Conservation (phyloP, 2,113 vertebrate species). For the Chitala chitala region DNA sequence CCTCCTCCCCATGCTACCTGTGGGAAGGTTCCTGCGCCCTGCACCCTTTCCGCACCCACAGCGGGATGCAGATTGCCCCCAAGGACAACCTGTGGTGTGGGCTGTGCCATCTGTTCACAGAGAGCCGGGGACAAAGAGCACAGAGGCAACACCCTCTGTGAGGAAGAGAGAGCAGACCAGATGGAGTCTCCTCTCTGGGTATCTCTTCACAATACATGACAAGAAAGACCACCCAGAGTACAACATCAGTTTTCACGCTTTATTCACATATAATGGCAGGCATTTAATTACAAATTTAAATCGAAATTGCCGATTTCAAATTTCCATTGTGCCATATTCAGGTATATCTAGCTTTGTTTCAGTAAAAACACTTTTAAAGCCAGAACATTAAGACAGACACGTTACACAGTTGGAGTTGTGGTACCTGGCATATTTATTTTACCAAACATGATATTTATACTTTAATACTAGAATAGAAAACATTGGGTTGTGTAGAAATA, state of each 20-base stretch:
- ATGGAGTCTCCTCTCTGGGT: too few relatives aligned
- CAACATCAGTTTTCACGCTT: too few relatives aligned
- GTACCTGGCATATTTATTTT: constrained; percentile 45
- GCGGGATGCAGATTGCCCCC: constrained; percentile 57
- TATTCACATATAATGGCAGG: too few relatives aligned
- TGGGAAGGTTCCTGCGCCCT: constrained; percentile 58
- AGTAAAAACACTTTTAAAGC: neutral
- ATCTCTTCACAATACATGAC: too few relatives aligned
- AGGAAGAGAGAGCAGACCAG: neutral
- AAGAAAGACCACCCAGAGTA: too few relatives aligned
- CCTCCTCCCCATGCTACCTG: neutral
- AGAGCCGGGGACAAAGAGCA: constrained; percentile 29
- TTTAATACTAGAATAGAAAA: constrained; percentile 42
- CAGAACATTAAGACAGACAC: neutral
- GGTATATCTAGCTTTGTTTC: neutral
- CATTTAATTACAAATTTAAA: too few relatives aligned
- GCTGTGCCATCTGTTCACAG: constrained; percentile 52
- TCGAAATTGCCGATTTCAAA: too few relatives aligned
- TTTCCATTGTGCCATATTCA: too few relatives aligned
- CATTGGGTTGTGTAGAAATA: constrained; percentile 46
- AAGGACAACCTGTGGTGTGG: constrained; percentile 61
- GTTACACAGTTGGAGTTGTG: constrained; percentile 1
- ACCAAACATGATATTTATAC: constrained; percentile 45
- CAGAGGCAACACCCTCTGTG: constrained; percentile 20
- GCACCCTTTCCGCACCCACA: constrained; percentile 47